Conservation (phyloP, 2,888 invertebrate genomes). For the Sinopyrophorus schimmeli region DNA sequence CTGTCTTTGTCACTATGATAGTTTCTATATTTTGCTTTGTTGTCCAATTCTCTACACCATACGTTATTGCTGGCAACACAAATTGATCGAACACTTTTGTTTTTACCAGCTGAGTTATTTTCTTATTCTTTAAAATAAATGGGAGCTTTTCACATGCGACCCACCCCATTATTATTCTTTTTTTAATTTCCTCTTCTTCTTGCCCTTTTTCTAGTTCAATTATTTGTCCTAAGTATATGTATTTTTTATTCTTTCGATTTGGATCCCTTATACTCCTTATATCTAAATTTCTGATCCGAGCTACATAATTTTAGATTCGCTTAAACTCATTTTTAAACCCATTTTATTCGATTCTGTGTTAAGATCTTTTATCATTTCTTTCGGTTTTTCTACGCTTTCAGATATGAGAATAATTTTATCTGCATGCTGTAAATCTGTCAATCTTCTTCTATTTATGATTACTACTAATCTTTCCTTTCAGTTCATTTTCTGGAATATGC, state of each 20-base stretch:
- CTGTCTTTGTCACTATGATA: background rate
- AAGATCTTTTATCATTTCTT: too few species aligned
- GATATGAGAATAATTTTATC: background rate
- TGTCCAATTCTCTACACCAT: background rate
- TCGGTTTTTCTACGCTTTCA: too few species aligned
- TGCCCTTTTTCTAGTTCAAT: background rate
- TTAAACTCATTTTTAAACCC: too few species aligned
- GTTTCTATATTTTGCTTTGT: too few species aligned
- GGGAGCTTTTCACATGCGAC: background rate
- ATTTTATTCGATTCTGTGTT: too few species aligned
- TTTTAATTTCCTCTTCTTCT: constrained; percentile 2
- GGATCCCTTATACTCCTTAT: background rate
- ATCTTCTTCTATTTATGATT: background rate
- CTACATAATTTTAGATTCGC: too few species aligned
- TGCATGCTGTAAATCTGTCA: background rate
- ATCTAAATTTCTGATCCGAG: too few species aligned
- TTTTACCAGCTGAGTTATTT: background rate
- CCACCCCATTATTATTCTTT: constrained; percentile 1
- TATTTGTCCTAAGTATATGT: constrained; percentile 1
- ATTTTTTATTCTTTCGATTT: constrained; percentile 1
- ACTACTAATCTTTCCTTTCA: background rate
- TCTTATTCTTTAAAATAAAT: background rate
- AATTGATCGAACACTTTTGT: background rate
- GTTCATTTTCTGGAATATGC: background rate
- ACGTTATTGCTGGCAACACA: background rate